phyloP scores from a whole-genome alignment of 1,140 invertebrate species.

The Megathymus violae region DNA sequence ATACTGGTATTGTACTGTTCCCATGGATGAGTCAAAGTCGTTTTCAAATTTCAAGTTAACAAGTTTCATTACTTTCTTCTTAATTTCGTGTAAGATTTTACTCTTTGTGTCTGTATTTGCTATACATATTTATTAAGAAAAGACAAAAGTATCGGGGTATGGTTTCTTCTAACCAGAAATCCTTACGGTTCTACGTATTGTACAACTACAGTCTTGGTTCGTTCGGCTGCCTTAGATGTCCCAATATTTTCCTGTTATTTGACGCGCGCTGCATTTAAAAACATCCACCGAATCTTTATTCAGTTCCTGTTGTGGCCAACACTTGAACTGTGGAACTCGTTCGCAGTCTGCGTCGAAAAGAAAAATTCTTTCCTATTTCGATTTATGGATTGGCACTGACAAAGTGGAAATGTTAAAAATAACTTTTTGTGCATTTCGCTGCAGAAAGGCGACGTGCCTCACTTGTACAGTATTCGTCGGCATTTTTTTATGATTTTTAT shows the following conservation, averaged over 20 bases:
- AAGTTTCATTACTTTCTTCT: no score
- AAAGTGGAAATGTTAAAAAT: background rate
- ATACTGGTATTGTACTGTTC: no score
- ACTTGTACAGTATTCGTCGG: background rate
- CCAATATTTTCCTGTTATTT: background rate
- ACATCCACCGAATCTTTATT: background rate
- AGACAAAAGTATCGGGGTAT: no score
- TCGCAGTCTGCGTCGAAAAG: background rate
- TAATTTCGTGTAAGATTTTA: no score
- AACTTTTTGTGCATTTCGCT: background rate
- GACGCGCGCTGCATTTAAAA: background rate
- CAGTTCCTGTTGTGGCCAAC: background rate
- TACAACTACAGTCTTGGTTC: no score
- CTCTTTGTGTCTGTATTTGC: no score
- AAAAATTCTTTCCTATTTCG: background rate
- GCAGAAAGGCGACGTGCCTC: background rate
- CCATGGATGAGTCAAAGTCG: no score
- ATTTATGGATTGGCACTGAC: background rate
- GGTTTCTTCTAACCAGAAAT: no score
- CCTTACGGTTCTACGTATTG: no score
- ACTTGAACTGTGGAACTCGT: background rate
- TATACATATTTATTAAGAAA: no score
- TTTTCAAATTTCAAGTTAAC: no score
- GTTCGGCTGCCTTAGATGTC: background rate
- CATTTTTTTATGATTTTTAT: no score